A percentile compares a stretch with the other conserved stretches of the same genome.
phyloP scores from a whole-genome alignment of 2,113 vertebrate genomes.

The Casuarius casuarius region DNA sequence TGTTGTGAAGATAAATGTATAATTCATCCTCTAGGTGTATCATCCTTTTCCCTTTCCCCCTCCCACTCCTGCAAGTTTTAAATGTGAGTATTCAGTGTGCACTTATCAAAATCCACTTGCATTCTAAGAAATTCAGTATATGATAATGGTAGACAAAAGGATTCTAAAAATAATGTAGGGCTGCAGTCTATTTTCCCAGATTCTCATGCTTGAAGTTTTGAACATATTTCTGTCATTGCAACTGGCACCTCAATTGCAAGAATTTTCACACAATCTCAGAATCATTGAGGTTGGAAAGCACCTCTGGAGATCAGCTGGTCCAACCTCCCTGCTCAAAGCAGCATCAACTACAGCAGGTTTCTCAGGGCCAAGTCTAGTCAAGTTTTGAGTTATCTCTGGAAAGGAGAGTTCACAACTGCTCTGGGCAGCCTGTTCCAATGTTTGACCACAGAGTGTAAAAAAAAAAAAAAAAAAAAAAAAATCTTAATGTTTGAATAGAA shows the following conservation, averaged over 20 bases:
- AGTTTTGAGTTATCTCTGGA: not conserved
- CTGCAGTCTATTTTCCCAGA: not conserved
- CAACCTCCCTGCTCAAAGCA: not conserved
- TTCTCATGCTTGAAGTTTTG: not conserved
- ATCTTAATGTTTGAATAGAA: not conserved
- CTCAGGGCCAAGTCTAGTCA: not conserved
- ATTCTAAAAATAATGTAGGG: not conserved
- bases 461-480: too few species aligned
- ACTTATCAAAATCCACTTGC: not conserved
- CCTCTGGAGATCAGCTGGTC: not conserved
- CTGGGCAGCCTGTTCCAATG: not conserved
- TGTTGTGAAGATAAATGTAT: not conserved
- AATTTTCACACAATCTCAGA: not conserved
- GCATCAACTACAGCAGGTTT: not conserved
- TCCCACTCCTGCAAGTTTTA: not conserved
- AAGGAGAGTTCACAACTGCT: not conserved
- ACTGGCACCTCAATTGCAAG: not conserved
- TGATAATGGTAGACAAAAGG: not conserved
- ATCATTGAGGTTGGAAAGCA: not conserved
- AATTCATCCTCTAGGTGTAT: not conserved
- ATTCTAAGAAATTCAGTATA: not conserved
- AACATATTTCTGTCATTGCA: not conserved
- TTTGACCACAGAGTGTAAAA: not conserved
- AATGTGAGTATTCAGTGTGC: not conserved
- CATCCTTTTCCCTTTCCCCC: not conserved